These are phyloP conservation scores for Autographa gamma DNA, from an alignment of 2,888 invertebrate species.

Conservation along the genomic window DNA sequence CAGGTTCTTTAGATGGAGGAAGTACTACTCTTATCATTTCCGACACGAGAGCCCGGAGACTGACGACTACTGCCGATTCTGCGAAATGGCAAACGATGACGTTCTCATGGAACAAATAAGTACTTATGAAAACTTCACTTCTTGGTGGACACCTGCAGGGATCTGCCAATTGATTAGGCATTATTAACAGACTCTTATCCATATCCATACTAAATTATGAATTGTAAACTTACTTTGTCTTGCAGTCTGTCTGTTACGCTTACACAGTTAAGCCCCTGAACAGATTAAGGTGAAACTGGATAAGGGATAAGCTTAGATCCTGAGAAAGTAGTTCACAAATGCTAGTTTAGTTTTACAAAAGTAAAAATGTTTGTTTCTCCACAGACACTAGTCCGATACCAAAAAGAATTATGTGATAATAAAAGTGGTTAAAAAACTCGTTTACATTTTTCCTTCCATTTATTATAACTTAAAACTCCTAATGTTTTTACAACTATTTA, in stretches of 20 bases:
- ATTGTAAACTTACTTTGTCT: too few species aligned
- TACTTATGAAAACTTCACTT: slow-evolving; percentile 62
- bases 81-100: slow-evolving; percentile 69
- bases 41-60: slow-evolving; percentile 66
- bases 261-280: too few species aligned
- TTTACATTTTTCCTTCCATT: neutral
- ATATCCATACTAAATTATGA: too few species aligned
- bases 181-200: neutral
- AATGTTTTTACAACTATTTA: slow-evolving; percentile 8
- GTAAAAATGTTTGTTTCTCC: too few species aligned
- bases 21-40: slow-evolving; percentile 69
- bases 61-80: slow-evolving; percentile 76
- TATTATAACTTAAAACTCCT: neutral
- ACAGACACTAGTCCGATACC: too few species aligned
- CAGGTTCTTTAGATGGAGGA: slow-evolving; percentile 75
- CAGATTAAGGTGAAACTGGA: too few species aligned
- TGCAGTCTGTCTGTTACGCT: too few species aligned
- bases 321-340: too few species aligned
- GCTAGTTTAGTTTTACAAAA: too few species aligned
- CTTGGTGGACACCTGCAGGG: slow-evolving; percentile 70
- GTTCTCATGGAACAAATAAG: slow-evolving; percentile 53
- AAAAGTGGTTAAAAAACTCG: neutral
- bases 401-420: neutral
- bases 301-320: too few species aligned
- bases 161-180: slow-evolving; percentile 22